Base-by-base conservation (phyloP, 2,113 vertebrate genomes). In the Apodemus sylvaticus region DNA sequence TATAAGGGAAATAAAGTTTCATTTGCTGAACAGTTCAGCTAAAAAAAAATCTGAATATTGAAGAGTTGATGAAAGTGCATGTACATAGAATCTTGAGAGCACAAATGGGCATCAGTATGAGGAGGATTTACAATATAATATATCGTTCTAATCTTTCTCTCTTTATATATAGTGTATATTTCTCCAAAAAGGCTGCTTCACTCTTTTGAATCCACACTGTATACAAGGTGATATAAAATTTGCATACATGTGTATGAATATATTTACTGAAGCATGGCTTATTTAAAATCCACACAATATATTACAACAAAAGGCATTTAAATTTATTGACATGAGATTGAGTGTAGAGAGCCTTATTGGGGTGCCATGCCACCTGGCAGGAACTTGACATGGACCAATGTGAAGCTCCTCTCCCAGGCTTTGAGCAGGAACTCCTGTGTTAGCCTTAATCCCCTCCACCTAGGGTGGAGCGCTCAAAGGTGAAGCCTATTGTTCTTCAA, bases 1-100 rank as follows among this genome's bases (percentile, higher is more conserved):
- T 81, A 39, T 34, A 91, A 91, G 16, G 10, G 82, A 89, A 86
- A 94, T 29, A 22, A 92, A 74, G n/a, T 70, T 86, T 5, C 36
- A 89, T 90, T 66, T 64, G 29, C 31, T 81, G 34, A 89, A 55
- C 36, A 77, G 2, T 58, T 79, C 64, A 90, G 22, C 79, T 96
- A 42, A 96, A 87, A 96, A 66, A 42, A n/a, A n/a, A n/a, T 62
- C 17, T 87, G 16, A 92, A 81, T 64, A 70, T 94, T 82, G 42
- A 79, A 0, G 22, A 51, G 3, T 29, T 76, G 71, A 96, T 26
- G 26, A 94, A 87, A 77, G 42, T 64, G 1, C 6, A 76, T 81
- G 93, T 85, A 7, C 29, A 48, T 39, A 79, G 20, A 58, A 0
- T 86, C 34, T 13, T 2, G 19, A 19, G 39, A 68, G 9, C 58